Percentiles rank a stretch among this genome's conserved stretches.
Conservation (phyloP, 2,888 invertebrate species). For the Fragum fragum region DNA sequence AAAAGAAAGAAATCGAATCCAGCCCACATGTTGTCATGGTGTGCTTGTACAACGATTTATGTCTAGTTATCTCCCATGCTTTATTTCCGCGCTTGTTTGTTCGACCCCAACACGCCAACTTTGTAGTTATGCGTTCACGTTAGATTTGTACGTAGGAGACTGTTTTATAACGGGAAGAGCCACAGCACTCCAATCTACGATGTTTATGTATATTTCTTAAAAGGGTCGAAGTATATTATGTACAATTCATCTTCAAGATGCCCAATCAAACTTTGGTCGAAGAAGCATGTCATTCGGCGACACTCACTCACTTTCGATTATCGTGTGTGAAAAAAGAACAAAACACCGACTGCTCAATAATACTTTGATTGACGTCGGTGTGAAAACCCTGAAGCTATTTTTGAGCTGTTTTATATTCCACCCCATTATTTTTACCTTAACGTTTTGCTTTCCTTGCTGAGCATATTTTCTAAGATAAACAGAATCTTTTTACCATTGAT, state of each 20-base stretch:
- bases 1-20: slow-evolving; percentile 36
- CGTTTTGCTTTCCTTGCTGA: too few relatives aligned
- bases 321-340: slow-evolving; percentile 76
- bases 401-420: neutral
- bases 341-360: slow-evolving; percentile 83
- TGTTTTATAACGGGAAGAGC: slow-evolving; percentile 86
- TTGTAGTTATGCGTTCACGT: slow-evolving; percentile 52
- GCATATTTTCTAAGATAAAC: too few relatives aligned
- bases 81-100: slow-evolving; percentile 59
- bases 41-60: slow-evolving; percentile 59
- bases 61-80: slow-evolving; percentile 69
- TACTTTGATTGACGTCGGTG: slow-evolving; percentile 85
- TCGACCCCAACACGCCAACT: slow-evolving; percentile 49
- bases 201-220: slow-evolving; percentile 42
- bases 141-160: slow-evolving; percentile 74
- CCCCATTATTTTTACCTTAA: too few relatives aligned
- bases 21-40: slow-evolving; percentile 59
- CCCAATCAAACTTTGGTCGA: neutral
- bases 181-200: slow-evolving; percentile 48
- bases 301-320: slow-evolving; percentile 64
- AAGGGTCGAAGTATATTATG: neutral
- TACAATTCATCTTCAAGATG: neutral
- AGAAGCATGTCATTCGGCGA: slow-evolving; percentile 55
- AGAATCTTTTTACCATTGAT: too few relatives aligned
- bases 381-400: slow-evolving; percentile 81